A percentile compares a stretch with the other conserved stretches of the same genome.
phyloP scores from a whole-genome alignment of 2,113 vertebrate species.

The Ariopsis seemanni region DNA sequence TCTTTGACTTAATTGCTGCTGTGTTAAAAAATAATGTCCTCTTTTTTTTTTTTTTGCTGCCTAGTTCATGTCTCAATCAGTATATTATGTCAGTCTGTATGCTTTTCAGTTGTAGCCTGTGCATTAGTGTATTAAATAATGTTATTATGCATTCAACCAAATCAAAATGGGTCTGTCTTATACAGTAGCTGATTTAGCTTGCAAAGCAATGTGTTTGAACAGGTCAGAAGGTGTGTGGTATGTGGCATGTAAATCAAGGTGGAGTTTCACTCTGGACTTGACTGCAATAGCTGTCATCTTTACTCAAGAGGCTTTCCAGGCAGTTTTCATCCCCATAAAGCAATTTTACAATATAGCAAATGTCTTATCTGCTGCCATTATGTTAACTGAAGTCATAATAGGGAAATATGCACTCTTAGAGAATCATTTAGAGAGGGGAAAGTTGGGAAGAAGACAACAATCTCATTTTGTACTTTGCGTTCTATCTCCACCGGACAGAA shows the following conservation, averaged over 20 bases:
- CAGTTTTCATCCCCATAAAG: neutral
- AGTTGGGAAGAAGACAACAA: neutral
- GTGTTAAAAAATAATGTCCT: neutral
- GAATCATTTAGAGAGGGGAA: neutral
- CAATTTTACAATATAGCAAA: neutral
- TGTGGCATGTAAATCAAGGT: slow-evolving; percentile 13
- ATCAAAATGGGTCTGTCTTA: neutral
- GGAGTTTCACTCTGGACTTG: neutral
- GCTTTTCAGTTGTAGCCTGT: neutral
- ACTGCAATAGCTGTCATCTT: neutral
- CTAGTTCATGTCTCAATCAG: neutral
- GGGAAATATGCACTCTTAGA: neutral
- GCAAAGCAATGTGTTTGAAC: slow-evolving; percentile 48
- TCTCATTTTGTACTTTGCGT: neutral
- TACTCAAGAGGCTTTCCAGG: neutral
- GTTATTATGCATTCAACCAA: neutral
- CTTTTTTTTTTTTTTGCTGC: neutral
- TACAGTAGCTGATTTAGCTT: neutral
- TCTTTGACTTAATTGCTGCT: neutral
- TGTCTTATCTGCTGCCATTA: neutral
- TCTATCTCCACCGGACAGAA: neutral
- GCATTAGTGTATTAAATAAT: neutral
- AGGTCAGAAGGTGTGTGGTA: slow-evolving; percentile 45
- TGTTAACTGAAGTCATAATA: neutral
- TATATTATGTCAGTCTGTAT: neutral